phyloP scores from a whole-genome alignment of 2,797 vertebrate genomes.

The Myripristis jacobus region DNA sequence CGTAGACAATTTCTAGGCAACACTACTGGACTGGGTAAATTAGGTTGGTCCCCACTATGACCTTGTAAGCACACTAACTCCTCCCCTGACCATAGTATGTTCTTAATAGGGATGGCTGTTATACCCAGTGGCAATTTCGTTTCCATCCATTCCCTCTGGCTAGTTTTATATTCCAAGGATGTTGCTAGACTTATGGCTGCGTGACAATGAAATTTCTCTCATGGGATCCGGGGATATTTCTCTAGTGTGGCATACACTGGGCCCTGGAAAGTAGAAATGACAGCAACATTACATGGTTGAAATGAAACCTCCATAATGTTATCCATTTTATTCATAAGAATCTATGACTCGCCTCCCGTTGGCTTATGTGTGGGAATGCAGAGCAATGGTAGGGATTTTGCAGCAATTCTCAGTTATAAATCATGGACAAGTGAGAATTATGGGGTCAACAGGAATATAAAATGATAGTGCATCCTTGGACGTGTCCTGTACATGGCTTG shows the following conservation, averaged over 20 bases:
- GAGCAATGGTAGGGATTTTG: conserved; percentile 45
- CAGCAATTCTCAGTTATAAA: conserved; percentile 67
- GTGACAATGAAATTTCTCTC: conserved; percentile 74
- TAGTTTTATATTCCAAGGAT: conserved; percentile 72
- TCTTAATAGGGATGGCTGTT: conserved; percentile 71
- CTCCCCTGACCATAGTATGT: conserved; percentile 62
- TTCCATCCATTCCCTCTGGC: conserved; percentile 49
- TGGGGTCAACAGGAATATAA: conserved; percentile 66
- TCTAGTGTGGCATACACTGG: conserved; percentile 55
- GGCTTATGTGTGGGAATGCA: conserved; percentile 54
- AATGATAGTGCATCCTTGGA: conserved; percentile 43
- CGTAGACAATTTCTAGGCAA: conserved; percentile 46
- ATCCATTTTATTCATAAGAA: conserved; percentile 77
- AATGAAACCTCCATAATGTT: conserved; percentile 73
- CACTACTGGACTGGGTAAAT: conserved; percentile 50
- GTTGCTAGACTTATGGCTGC: conserved; percentile 60
- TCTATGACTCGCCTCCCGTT: conserved; percentile 60
- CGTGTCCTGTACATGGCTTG: conserved; percentile 37
- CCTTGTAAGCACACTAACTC: conserved; percentile 65
- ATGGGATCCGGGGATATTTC: conserved; percentile 73
- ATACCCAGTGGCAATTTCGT: conserved; percentile 63
- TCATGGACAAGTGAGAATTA: conserved; percentile 70
- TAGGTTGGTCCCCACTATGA: conserved; percentile 52
- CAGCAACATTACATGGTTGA: conserved; percentile 75
- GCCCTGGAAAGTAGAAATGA: conserved; percentile 64